Base-by-base conservation (phyloP, 30 jellyfish, hydroid and myxozoan species). In the Hydractinia symbiolongicarpus region DNA sequence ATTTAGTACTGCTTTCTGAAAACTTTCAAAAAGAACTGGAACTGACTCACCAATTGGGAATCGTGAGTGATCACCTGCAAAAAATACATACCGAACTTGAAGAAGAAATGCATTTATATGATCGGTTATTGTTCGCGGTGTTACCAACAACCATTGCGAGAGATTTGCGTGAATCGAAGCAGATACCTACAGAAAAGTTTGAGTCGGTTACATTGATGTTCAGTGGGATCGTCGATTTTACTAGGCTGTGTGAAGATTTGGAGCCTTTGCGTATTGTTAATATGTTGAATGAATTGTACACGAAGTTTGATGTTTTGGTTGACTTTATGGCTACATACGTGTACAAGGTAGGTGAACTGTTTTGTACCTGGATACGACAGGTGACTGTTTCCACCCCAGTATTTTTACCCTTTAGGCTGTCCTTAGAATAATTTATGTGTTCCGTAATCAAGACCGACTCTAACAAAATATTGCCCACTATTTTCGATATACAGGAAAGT, bases 161-260 rank as follows among this genome's bases (percentile, higher is more conserved):
- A 10, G 50, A 19, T 54, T 50, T 85, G 51, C 79, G 88, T 7
- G 77, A 81, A 51, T 21, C 82, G 14, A 67, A 81, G 55, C 93
- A 89, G 14, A 89, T 85, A 11, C 72, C 83, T 8, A 82, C 95
- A 7, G 95, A 85, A 68, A 76, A 61, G 61, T 77, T 73, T 62
- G 70, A 70, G 5, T 62, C 76, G 5, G 95, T 85, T 7, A 79
- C 95, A 5, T 44, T 85, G 30, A 53, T 85, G 79, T 85, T 85
- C 40, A 73, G 91, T 68, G 95, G 89, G n/a, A 85, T 85, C 49
- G 93, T 79, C 73, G 73, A 77, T 40, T 85, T 85, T 70, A 8
- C 95, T 7, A 71, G 53, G 14, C 57, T 85, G 20, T 85, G 95
- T 79, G 77, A 78, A 51, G 87, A 80, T 44, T 10, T 85, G 80